Base-by-base conservation (phyloP, 2,797 vertebrate genomes). In the Sparus aurata region DNA sequence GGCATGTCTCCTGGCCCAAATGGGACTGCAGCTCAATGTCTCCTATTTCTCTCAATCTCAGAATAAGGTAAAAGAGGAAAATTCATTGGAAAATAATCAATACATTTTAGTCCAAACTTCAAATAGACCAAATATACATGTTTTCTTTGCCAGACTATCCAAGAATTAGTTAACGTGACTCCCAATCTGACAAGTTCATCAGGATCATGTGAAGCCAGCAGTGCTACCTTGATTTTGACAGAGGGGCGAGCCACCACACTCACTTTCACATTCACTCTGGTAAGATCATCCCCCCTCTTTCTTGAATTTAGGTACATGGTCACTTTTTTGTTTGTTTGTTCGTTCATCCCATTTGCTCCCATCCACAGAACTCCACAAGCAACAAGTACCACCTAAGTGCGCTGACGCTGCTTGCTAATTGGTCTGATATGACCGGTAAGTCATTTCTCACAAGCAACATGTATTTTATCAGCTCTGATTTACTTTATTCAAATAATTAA, bases 11-110 rank as follows among this genome's bases (percentile, higher is more conserved):
- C 75, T 96, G 82, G 95, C 95, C n/a, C 82, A 82, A 12, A 95
- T 96, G 94, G 96, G 95, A 23, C 90, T 99, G 77, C 98, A 99
- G 93, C 95, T 99, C 80, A 98, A 98, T 55, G 34, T 99, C 84
- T 97, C 96, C 73, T 97, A 96, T 53, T 12, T 81, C n/a, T 94
- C 94, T 34, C 47, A 2, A 1, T 83, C 92, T 23, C 89, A 92
- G 70, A 94, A 94, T 62, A 95, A 95, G 93, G 96, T 96, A 85
- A 91, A 22, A 7, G 34, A 12, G 0, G 4, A 17, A 22, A 27
- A 13, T 17, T 34, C 46, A 3, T 1, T 63, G 8, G n/a, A 50
- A 69, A 50, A 49, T 13, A 15, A 3, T 54, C 5, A 0, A 64
- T n/a, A 11, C 12, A 41, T 12, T 10, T 49, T 17, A 30, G 3